Evolutionary conservation across 2,113 vertebrate species (phyloP).

Genomic region (Odobenus rosmarus): DNA sequence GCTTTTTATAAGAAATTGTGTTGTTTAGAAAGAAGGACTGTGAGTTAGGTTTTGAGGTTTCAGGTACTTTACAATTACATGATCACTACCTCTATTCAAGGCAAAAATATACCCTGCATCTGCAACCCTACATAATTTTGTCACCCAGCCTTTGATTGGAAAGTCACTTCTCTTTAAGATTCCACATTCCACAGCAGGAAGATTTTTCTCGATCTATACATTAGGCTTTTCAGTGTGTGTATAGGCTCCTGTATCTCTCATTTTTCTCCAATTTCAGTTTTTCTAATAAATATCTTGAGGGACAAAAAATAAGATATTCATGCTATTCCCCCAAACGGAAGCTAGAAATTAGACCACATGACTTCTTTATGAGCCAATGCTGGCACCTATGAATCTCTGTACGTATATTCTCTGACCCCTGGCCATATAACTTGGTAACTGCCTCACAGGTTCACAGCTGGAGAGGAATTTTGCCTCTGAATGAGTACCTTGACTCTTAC

Average conservation of each 20-base stretch:
- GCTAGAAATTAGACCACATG: background rate
- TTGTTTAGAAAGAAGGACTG: slow-evolving; percentile 46
- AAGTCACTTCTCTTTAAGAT: background rate
- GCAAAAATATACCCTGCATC: background rate
- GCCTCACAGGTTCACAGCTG: background rate
- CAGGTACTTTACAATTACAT: slow-evolving; percentile 21
- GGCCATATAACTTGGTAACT: background rate
- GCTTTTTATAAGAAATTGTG: slow-evolving; percentile 58
- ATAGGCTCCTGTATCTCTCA: background rate
- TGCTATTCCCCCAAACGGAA: background rate
- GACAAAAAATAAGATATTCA: background rate
- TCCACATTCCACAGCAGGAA: background rate
- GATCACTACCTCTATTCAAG: slow-evolving; percentile 8
- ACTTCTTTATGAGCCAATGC: background rate
- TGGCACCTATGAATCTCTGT: background rate
- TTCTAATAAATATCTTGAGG: background rate
- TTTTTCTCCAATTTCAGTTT: background rate
- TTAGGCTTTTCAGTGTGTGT: background rate
- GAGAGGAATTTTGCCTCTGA: background rate
- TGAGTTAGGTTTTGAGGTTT: slow-evolving; percentile 48
- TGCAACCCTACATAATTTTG: background rate
- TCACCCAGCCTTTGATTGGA: background rate
- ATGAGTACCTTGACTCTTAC: background rate
- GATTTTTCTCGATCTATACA: background rate
- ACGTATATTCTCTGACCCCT: background rate